These are phyloP conservation scores for Synodontis membranacea DNA, from an alignment of 2,113 vertebrate species.

Conservation along the genomic window DNA sequence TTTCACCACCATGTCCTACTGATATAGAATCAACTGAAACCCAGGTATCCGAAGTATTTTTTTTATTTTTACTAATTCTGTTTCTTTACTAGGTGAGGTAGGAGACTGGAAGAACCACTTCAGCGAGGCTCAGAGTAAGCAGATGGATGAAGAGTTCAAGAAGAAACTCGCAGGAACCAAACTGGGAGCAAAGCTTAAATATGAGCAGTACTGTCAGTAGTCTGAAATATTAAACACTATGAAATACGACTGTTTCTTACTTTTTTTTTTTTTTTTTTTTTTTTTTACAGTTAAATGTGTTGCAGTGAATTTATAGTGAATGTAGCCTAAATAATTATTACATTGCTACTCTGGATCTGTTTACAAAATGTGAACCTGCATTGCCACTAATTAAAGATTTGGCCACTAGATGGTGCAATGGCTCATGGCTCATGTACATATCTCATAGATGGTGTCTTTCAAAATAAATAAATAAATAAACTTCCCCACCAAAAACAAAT, in stretches of 20 bases:
- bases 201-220: constrained; percentile 59
- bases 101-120: constrained; percentile 71
- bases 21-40: background rate
- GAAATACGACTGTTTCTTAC: too few species aligned
- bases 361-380: background rate
- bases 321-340: background rate
- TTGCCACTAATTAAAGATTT: background rate
- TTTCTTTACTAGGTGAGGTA: constrained; percentile 58
- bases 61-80: background rate
- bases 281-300: background rate
- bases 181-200: constrained; percentile 64
- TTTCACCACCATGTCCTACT: too few species aligned
- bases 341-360: background rate
- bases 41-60: background rate
- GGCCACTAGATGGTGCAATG: constrained; percentile 32
- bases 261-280: too few species aligned
- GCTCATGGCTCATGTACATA: background rate
- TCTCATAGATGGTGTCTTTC: background rate
- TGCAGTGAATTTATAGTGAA: background rate
- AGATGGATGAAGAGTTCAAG: constrained; percentile 75
- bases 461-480: background rate
- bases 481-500: background rate
- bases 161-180: constrained; percentile 61
- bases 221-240: background rate
- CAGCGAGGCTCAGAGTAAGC: constrained; percentile 65